These are phyloP conservation scores for Acinonyx jubatus DNA, from an alignment of 2,113 vertebrate genomes.

Conservation along the genomic window DNA sequence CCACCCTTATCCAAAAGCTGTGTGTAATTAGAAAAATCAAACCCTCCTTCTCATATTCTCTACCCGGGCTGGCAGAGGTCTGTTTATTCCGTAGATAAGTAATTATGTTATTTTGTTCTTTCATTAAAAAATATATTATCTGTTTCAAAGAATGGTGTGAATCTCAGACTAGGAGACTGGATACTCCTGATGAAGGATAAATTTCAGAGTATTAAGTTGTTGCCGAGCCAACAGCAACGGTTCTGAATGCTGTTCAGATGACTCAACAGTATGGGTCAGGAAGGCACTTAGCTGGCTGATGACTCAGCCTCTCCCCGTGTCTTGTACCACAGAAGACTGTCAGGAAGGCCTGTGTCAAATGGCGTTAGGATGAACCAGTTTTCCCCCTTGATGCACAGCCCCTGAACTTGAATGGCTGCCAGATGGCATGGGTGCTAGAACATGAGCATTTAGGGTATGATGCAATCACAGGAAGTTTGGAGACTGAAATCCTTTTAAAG, in stretches of 20 bases:
- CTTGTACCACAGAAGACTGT: slow-evolving; percentile 64
- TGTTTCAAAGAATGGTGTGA: slow-evolving; percentile 80
- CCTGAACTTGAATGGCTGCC: slow-evolving; percentile 65
- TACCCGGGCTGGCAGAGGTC: background rate
- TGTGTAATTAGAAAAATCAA: slow-evolving; percentile 37
- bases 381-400: slow-evolving; percentile 71
- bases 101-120: slow-evolving; percentile 82
- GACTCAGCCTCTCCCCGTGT: slow-evolving; percentile 77
- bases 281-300: slow-evolving; percentile 73
- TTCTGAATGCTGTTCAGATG: slow-evolving; percentile 53
- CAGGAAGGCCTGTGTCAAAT: slow-evolving; percentile 69
- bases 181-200: slow-evolving; percentile 80
- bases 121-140: slow-evolving; percentile 57
- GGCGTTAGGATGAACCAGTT: slow-evolving; percentile 78
- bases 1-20: slow-evolving; percentile 45
- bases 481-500: slow-evolving; percentile 74
- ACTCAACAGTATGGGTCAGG: slow-evolving; percentile 72
- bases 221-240: slow-evolving; percentile 77
- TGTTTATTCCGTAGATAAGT: background rate
- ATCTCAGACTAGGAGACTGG: slow-evolving; percentile 79
- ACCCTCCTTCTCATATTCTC: background rate
- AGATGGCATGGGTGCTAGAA: slow-evolving; percentile 49
- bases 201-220: slow-evolving; percentile 79
- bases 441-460: slow-evolving; percentile 64
- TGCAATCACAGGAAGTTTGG: background rate